These are phyloP conservation scores for Erebia ligea DNA, from an alignment of 2,888 invertebrate genomes.

Conservation along the genomic window DNA sequence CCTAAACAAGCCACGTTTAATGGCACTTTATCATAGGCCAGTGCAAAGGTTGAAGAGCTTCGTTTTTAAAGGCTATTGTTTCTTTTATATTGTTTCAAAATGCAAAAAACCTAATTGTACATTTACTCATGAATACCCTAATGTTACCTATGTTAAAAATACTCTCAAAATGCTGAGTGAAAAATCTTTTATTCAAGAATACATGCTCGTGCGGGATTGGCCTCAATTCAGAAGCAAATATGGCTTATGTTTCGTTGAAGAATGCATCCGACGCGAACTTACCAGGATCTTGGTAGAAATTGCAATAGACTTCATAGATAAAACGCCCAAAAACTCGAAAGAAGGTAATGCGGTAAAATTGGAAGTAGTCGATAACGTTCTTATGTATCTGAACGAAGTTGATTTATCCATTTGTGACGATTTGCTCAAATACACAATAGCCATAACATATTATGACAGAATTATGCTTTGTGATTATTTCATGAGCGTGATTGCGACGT, in stretches of 20 bases:
- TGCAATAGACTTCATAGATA: constrained; percentile 54
- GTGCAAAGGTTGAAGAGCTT: constrained; percentile 41
- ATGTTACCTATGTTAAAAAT: constrained; percentile 34
- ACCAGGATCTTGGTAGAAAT: constrained; percentile 60
- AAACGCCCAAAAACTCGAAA: constrained; percentile 29
- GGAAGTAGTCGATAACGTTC: constrained; percentile 51
- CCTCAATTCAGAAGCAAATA: constrained; percentile 49
- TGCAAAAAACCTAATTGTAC: constrained; percentile 55
- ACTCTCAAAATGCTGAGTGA: constrained; percentile 42
- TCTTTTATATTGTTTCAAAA: constrained; percentile 51
- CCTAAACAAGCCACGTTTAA: constrained; percentile 34
- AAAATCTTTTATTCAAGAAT: constrained; percentile 58
- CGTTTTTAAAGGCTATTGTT: constrained; percentile 57
- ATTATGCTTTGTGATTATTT: constrained; percentile 58
- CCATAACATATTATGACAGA: constrained; percentile 17
- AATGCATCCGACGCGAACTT: constrained; percentile 54
- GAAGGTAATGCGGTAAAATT: constrained; percentile 47
- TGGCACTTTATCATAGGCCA: constrained; percentile 41
- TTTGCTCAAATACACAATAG: constrained; percentile 46
- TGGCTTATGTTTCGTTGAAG: constrained; percentile 53
- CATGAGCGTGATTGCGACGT: constrained; percentile 58
- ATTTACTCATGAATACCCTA: constrained; percentile 51
- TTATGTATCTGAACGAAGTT: constrained; percentile 58
- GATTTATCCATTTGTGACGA: constrained; percentile 53
- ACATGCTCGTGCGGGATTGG: constrained; percentile 50